Evolutionary conservation across 2,113 vertebrate genomes (phyloP).

Genomic region (Heteronetta atricapilla): DNA sequence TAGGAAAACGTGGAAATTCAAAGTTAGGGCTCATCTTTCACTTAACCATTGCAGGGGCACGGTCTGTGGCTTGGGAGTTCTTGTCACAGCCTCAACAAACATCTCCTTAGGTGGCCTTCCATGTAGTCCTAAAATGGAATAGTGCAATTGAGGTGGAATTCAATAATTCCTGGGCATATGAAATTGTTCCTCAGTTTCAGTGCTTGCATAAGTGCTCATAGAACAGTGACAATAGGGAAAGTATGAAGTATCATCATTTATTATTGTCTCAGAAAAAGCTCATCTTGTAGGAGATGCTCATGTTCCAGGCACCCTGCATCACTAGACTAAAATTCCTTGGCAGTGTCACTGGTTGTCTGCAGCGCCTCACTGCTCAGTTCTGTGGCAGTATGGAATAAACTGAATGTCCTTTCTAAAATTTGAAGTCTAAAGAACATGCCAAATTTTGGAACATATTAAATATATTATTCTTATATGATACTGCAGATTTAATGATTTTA

Average conservation of each 20-base stretch:
- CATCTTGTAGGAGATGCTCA: background rate
- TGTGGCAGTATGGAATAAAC: slow-evolving; percentile 11
- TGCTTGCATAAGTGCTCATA: background rate
- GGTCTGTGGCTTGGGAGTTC: background rate
- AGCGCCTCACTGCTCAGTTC: background rate
- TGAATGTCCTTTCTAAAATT: background rate
- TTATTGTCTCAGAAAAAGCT: background rate
- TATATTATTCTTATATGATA: background rate
- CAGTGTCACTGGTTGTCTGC: slow-evolving; percentile 1
- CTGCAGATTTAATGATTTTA: background rate
- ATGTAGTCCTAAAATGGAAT: background rate
- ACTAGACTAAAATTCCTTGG: slow-evolving; percentile 1
- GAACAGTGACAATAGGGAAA: background rate
- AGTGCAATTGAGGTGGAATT: background rate
- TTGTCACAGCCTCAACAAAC: background rate
- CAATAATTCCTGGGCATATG: background rate
- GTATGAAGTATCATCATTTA: background rate
- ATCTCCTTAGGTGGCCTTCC: background rate
- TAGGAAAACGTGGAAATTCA: background rate
- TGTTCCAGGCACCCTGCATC: slow-evolving; percentile 7
- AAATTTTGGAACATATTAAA: background rate
- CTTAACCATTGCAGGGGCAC: background rate
- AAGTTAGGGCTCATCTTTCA: background rate
- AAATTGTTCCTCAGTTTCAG: background rate
- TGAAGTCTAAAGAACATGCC: background rate